Percentiles rank a stretch among this genome's conserved stretches.
Evolutionary conservation across 2,113 vertebrate species (phyloP).

Genomic region (Sinocyclocheilus anshuiensis): DNA sequence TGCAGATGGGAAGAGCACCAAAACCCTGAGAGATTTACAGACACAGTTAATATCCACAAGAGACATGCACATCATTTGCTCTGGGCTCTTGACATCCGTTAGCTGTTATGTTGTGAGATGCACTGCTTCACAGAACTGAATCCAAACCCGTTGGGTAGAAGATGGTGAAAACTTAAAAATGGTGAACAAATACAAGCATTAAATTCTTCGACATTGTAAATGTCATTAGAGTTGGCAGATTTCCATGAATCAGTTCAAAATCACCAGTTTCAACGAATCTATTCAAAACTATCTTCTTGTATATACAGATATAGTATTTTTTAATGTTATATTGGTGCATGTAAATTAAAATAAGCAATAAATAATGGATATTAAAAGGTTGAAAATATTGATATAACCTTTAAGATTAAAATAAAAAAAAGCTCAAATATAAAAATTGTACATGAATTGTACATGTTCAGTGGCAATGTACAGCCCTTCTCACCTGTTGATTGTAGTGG

Average conservation of each 20-base stretch:
- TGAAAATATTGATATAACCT: no score
- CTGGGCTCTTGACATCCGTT: neutral
- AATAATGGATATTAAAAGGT: no score
- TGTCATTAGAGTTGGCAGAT: neutral
- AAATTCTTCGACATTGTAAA: no score
- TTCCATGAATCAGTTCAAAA: neutral
- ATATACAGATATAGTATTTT: no score
- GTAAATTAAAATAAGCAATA: no score
- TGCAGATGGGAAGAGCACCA: conserved; percentile 90
- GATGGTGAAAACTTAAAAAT: neutral
- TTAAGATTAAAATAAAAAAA: no score
- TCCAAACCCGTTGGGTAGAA: neutral
- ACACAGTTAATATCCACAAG: neutral
- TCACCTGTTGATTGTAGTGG: conserved; percentile 87
- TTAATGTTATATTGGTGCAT: no score
- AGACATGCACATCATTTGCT: neutral
- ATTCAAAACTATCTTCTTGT: no score
- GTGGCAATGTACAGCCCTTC: no score
- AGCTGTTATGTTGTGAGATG: neutral
- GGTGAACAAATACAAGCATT: neutral
- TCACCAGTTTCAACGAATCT: neutral
- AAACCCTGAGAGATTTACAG: conserved; percentile 78
- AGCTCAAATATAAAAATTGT: conserved; percentile 48
- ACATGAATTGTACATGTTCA: no score
- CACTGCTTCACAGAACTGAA: neutral